These are phyloP conservation scores for Ichneumoninae sp. DNA, from an alignment of 2,888 invertebrate species.

Conservation along the genomic window DNA sequence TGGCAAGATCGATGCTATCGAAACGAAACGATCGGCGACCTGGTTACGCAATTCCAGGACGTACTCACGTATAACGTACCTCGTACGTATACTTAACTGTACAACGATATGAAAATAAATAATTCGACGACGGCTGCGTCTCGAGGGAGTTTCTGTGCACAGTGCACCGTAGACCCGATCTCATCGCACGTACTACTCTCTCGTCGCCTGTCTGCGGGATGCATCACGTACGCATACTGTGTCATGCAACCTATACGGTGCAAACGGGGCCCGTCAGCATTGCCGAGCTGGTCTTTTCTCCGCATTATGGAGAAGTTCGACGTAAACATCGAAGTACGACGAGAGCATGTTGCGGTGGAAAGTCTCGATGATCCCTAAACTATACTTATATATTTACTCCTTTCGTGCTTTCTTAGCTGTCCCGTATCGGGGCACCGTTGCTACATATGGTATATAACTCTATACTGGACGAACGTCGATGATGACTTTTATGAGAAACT, in stretches of 20 bases:
- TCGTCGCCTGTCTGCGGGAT: slow-evolving; percentile 29
- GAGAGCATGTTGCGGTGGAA: not conserved
- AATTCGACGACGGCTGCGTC: slow-evolving; percentile 54
- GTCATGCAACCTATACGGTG: slow-evolving; percentile 8
- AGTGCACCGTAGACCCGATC: not conserved
- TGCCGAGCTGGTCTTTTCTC: not conserved
- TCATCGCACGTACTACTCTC: slow-evolving; percentile 42
- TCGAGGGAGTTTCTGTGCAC: slow-evolving; percentile 31
- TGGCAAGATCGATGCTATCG: slow-evolving; percentile 48
- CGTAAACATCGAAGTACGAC: slow-evolving; percentile 3
- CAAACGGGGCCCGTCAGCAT: slow-evolving; percentile 6
- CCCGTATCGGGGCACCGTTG: not conserved
- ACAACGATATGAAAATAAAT: slow-evolving; percentile 53
- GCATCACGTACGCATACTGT: slow-evolving; percentile 43
- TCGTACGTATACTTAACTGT: slow-evolving; percentile 8
- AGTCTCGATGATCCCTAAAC: slow-evolving; percentile 9
- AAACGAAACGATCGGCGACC: slow-evolving; percentile 54
- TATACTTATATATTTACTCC: slow-evolving; percentile 15
- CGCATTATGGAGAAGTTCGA: slow-evolving; percentile 4
- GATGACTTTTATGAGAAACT: slow-evolving; percentile 34
- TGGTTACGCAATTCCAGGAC: slow-evolving; percentile 53
- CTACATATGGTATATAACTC: not conserved
- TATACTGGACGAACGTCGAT: slow-evolving; percentile 13
- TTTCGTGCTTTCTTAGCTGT: slow-evolving; percentile 16
- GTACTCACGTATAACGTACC: not conserved